Conservation (phyloP, 2,113 vertebrate genomes). For the Orthochromis malagaraziensis region DNA sequence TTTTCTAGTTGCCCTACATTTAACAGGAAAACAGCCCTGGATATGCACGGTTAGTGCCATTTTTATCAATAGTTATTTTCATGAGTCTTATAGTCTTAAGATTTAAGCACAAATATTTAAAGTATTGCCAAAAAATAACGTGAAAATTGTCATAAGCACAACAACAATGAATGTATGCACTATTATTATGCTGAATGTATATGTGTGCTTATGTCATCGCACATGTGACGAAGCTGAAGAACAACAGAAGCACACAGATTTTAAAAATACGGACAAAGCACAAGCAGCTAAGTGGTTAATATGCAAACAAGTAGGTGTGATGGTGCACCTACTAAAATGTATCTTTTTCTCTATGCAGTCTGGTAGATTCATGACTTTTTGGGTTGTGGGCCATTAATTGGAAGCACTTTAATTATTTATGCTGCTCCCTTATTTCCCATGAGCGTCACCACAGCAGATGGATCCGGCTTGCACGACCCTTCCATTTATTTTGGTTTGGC, state of each 20-base stretch:
- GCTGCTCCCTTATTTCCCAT: not conserved
- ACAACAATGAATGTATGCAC: accelerated
- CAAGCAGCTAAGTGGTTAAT: not conserved
- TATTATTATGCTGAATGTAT: not conserved
- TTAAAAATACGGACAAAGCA: accelerated
- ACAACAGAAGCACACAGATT: not conserved
- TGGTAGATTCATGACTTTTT: not conserved
- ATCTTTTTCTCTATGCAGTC: not conserved
- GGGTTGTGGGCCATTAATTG: not conserved
- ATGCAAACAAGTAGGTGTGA: not conserved
- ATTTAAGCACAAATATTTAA: not conserved
- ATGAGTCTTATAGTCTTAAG: not conserved
- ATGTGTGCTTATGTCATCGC: not conserved
- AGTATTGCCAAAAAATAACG: not conserved
- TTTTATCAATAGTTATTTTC: not conserved
- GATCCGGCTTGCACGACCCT: accelerated
- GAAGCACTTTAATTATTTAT: not conserved
- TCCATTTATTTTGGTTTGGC: not conserved
- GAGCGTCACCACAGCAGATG: accelerated
- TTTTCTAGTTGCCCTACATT: not conserved
- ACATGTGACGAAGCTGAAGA: not conserved
- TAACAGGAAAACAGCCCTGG: not conserved
- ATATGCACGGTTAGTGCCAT: accelerated
- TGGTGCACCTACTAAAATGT: accelerated
- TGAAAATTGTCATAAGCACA: not conserved